Evolutionary conservation across 1,140 invertebrate genomes (phyloP).

Genomic region (Sarcophaga bullata): DNA sequence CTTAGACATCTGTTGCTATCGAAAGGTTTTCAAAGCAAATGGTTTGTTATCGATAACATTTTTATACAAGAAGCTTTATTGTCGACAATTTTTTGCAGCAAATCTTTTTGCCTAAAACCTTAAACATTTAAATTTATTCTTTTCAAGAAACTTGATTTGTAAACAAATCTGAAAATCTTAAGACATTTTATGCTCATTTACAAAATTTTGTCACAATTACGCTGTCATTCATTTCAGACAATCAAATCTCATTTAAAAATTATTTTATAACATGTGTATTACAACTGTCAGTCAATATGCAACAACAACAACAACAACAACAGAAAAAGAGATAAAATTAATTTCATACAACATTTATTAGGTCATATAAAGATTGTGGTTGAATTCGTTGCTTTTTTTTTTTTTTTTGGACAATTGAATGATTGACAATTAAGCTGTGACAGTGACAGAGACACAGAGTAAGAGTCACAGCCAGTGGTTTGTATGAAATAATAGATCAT

Average conservation of each 20-base stretch:
- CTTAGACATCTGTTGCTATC: neutral
- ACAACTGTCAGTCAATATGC: conserved; percentile 1
- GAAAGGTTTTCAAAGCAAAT: neutral
- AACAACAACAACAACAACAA: neutral
- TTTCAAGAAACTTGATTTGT: no score
- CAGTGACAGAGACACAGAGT: neutral
- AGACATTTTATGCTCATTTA: no score
- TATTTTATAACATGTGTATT: conserved; percentile 6
- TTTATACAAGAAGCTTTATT: no score
- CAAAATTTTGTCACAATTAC: neutral
- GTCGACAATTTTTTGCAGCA: neutral
- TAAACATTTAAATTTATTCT: no score
- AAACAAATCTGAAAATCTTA: no score
- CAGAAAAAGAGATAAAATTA: neutral
- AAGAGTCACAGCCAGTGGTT: no score
- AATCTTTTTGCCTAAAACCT: no score
- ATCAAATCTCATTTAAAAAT: conserved; percentile 1
- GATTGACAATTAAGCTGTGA: conserved; percentile 15
- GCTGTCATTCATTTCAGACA: neutral
- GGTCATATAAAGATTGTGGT: neutral
- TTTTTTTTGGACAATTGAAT: conserved; percentile 19
- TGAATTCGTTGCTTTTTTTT: neutral
- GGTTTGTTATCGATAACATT: neutral
- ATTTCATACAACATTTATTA: neutral
- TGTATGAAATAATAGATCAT: no score